Conservation (phyloP, 2,888 invertebrate species). For the Lamellibrachia columna region DNA sequence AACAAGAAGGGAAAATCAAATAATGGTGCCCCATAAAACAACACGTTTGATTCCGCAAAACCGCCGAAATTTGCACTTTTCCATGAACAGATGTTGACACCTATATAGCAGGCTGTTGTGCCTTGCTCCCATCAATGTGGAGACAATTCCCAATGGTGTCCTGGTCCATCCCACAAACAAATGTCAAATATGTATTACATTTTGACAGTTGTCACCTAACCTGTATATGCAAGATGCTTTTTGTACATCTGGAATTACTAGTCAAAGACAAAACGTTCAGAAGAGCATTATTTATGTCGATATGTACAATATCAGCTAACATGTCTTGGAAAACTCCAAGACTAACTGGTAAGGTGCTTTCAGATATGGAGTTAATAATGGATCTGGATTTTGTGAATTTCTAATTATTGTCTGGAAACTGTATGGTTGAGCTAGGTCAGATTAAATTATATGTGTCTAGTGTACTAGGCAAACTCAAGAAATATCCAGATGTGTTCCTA, state of each 20-base stretch:
- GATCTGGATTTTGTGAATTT: neutral
- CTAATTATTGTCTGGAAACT: neutral
- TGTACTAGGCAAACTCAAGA: neutral
- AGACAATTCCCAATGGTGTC: neutral
- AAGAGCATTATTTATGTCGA: too few species aligned
- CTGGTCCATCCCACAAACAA: neutral
- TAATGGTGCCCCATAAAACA: too few species aligned
- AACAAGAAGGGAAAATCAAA: too few species aligned
- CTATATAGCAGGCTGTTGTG: too few species aligned
- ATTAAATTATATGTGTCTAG: neutral
- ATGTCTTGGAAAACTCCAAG: neutral
- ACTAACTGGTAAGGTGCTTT: neutral
- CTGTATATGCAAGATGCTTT: neutral
- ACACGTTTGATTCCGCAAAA: too few species aligned
- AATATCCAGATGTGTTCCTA: neutral
- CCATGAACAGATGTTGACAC: too few species aligned
- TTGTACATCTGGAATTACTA: neutral
- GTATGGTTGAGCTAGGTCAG: neutral
- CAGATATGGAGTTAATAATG: neutral
- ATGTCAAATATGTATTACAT: neutral
- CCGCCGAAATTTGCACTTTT: too few species aligned
- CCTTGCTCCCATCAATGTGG: neutral
- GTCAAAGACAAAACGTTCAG: too few species aligned
- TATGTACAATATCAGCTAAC: neutral
- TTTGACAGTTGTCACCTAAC: too few species aligned